A percentile compares a stretch with the other conserved stretches of the same genome.
Conservation (phyloP, 1,140 invertebrate species). For the Diachasma alloeum region DNA sequence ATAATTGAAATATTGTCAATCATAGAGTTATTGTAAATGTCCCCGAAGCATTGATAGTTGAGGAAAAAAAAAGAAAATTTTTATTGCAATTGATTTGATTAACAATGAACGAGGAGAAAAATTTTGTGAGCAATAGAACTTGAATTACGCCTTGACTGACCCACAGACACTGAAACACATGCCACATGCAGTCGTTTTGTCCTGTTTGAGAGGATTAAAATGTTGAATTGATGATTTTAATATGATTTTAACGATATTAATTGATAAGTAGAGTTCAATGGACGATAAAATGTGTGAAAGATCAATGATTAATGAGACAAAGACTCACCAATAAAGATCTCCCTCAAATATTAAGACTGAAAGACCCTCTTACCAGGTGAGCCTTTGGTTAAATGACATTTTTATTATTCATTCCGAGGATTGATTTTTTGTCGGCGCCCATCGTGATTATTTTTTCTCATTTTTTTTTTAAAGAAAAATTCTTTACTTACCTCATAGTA, state of each 20-base stretch:
- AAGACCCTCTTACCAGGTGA: constrained; percentile 30
- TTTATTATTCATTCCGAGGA: neutral
- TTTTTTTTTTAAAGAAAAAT: neutral
- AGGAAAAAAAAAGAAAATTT: neutral
- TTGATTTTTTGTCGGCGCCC: neutral
- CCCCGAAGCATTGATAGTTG: neutral
- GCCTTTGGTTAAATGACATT: constrained; percentile 16
- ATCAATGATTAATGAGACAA: constrained; percentile 4
- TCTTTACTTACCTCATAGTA: constrained; percentile 47
- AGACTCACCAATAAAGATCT: neutral
- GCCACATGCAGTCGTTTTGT: neutral
- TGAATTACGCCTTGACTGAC: constrained; percentile 32
- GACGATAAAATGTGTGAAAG: neutral
- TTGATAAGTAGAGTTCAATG: neutral
- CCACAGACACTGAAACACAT: constrained; percentile 29
- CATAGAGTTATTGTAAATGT: constrained; percentile 8
- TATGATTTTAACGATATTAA: neutral
- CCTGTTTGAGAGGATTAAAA: neutral
- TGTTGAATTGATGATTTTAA: neutral
- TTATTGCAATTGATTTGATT: neutral
- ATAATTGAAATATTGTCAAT: constrained; percentile 7
- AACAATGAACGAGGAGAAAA: neutral
- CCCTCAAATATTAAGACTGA: constrained; percentile 48
- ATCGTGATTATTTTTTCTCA: neutral
- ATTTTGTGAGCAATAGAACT: constrained; percentile 46